Base-by-base conservation (phyloP, 2,113 vertebrate genomes). In the Paraplagusia blochii region DNA sequence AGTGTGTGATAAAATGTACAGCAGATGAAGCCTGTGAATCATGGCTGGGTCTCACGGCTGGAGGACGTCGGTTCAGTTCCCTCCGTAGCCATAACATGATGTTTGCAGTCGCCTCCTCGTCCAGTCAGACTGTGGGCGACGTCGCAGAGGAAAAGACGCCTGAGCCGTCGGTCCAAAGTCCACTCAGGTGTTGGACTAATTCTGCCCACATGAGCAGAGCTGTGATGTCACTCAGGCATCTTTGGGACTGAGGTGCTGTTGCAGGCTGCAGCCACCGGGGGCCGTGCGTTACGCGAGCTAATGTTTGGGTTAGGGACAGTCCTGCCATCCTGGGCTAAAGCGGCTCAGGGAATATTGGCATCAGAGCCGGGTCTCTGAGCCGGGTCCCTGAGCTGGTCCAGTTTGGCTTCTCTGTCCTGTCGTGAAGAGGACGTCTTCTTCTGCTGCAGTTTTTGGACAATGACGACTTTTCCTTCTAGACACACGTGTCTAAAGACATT, bases 1-100 rank as follows among this genome's bases (percentile, higher is more conserved):
- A n/a, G n/a, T 29, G 19, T 67, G 48, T 67, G 66, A 67, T 76
- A 47, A 54, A 17, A 52, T 22, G 29, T 40, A 36, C 34, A 61
- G 50, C 19, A 52, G 22, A 58, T 39, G 49, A 52, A 64, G 18
- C 33, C 54, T 2, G 19, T 65, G 12, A 65, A 51, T 60, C 62
- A 66, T 40, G 40, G 17, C 35, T 46, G 43, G 12, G 36, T 17
- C 42, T 4, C 11, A 13, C 39, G 44, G 36, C 43, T 47, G 14
- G 11, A 36, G 18, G 52, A 42, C 43, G 18, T 40, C 14, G 3
- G 8, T 50, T 11, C 1, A 44, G 7, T 16, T 43, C 35, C 59
- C 11, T 18, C 18, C 39, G 15, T 12, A 35, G 57, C 34, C 36
- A 12, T 39, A 45, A 44, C 38, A 19, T 22, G 58, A 36, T n/a